Base-by-base conservation (phyloP, 2,888 invertebrate genomes). In the Pseudoips prasinana region DNA sequence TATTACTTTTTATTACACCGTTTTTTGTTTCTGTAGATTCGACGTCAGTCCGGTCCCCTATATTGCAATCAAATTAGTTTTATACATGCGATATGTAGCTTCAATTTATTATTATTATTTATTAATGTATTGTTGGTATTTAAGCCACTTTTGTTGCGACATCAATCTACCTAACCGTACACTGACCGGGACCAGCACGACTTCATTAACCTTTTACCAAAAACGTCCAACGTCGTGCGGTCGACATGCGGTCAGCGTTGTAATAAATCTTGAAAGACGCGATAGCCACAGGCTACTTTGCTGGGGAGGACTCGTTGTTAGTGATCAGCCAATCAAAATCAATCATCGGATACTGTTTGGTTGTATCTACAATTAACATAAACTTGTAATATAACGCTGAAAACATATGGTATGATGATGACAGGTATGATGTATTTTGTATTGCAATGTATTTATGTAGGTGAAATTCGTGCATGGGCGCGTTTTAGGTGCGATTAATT, bases 291-390 rank as follows among this genome's bases (percentile, higher is more conserved):
- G 67, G 70, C 73, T 85, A 86, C 64, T 83, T 78, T 61, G 79
- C 64, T 42, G 83, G 53, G 41, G 85, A 62, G 48, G 79, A 73
- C 64, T 84, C 86, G 76, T 72, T 78, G 82, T 79, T 83, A 85
- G 71, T 73, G 60, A 88, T 76, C 80, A 89, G 88, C 88, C 88
- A 89, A 86, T 89, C 88, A 85, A 87, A 89, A 87, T 89, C 88
- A 83, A 89, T 78, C 87, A 88, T 87, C 85, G 87, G 87, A 81
- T 79, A 84, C 74, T 88, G 85, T 87, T 89, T 88, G 63, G 81
- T 77, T 78, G 87, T 76, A 89, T 89, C 88, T 89, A 89, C 76
- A 89, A 88, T 86, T 85, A 87, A 86, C 66, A 86, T 71, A 86
- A 82, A 83, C 52, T 64, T 81, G 70, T 75, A 74, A 73, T 62